Conservation (phyloP, 2,797 vertebrate genomes). For the Myotis myotis region DNA sequence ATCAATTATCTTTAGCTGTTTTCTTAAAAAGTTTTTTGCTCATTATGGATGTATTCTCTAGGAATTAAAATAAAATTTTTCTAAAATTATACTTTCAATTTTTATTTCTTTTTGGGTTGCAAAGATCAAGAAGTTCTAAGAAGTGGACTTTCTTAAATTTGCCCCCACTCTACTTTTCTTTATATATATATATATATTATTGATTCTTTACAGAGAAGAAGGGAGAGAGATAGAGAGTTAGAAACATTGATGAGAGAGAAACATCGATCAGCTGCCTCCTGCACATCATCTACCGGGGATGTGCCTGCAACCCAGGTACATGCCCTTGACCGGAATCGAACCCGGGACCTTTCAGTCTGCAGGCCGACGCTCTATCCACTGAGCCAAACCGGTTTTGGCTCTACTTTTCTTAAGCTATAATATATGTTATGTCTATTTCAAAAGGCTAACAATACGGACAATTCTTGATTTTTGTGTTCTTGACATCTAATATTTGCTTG, state of each 20-base stretch:
- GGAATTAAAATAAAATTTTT: background rate
- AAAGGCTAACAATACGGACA: background rate
- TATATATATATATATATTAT: too few relatives aligned
- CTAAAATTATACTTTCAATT: background rate
- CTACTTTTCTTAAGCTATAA: background rate
- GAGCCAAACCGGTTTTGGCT: too few relatives aligned
- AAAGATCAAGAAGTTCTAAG: background rate
- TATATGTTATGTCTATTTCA: background rate
- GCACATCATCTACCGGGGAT: too few relatives aligned
- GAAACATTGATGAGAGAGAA: too few relatives aligned
- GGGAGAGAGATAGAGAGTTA: too few relatives aligned
- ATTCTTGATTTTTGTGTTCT: background rate
- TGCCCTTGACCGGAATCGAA: too few relatives aligned
- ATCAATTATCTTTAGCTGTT: background rate
- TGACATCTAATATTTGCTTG: background rate
- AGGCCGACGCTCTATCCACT: too few relatives aligned
- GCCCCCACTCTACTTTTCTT: background rate
- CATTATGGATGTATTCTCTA: background rate
- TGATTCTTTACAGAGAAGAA: too few relatives aligned
- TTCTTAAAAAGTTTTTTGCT: background rate
- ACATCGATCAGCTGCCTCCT: too few relatives aligned
- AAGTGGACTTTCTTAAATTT: background rate
- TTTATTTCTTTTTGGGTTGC: background rate
- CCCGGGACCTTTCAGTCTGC: too few relatives aligned
- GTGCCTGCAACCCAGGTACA: too few relatives aligned